These are phyloP conservation scores for Calvadosia cruxmelitensis DNA, from an alignment of 30 jellyfish, hydroid and myxozoan genomes.

Conservation along the genomic window DNA sequence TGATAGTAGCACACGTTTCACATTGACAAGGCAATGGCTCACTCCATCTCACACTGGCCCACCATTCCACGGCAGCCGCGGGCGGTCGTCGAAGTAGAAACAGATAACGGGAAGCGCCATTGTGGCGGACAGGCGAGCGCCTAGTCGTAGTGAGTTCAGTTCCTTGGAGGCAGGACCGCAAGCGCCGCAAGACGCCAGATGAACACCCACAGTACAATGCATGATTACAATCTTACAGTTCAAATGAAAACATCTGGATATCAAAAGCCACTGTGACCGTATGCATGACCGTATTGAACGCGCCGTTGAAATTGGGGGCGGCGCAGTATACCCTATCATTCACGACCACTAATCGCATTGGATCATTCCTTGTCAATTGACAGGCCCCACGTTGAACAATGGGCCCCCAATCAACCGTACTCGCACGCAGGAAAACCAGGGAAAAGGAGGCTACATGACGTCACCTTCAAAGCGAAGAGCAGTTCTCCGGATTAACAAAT, in stretches of 20 bases:
- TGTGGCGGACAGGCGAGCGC: background rate
- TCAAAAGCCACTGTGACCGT: background rate
- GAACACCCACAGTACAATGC: background rate
- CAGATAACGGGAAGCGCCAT: background rate
- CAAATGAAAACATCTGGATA: background rate
- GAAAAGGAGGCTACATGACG: too few relatives aligned
- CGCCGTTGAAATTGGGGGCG: background rate
- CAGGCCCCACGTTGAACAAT: too few relatives aligned
- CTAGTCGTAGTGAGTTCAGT: background rate
- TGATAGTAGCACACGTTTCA: background rate
- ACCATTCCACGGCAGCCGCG: background rate
- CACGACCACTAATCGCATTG: too few relatives aligned
- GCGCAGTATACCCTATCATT: background rate
- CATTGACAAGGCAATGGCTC: background rate
- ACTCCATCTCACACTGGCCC: background rate
- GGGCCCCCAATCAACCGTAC: too few relatives aligned
- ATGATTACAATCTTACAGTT: background rate
- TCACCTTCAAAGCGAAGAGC: too few relatives aligned
- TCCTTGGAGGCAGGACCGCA: conserved; percentile 1
- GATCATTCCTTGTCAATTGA: too few relatives aligned
- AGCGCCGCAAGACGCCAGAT: background rate
- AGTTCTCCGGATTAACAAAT: too few relatives aligned
- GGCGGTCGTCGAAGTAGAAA: background rate
- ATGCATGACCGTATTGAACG: background rate
- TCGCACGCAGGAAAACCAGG: too few relatives aligned